Conservation (phyloP, 1,140 invertebrate species). For the Chironomus striatipennis region DNA sequence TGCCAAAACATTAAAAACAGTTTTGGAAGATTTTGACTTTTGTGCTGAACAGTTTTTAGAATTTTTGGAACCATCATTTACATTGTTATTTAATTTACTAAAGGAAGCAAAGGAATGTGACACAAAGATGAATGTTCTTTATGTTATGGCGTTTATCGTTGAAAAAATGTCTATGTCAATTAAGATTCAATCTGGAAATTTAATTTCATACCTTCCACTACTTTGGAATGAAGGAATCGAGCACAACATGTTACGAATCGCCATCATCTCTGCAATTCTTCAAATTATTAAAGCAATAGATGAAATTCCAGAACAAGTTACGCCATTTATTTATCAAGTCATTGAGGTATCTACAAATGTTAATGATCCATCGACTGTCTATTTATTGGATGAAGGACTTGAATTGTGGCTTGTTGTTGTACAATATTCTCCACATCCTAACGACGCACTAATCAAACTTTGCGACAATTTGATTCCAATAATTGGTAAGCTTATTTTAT, state of each 20-base stretch:
- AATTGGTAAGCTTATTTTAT: slow-evolving; percentile 50
- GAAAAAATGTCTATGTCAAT: slow-evolving; percentile 73
- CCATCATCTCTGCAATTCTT: slow-evolving; percentile 78
- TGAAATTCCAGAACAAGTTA: slow-evolving; percentile 49
- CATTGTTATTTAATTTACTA: slow-evolving; percentile 70
- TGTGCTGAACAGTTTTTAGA: slow-evolving; percentile 73
- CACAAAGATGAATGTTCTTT: slow-evolving; percentile 87
- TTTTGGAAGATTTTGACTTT: slow-evolving; percentile 90
- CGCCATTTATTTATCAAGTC: slow-evolving; percentile 63
- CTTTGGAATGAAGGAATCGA: slow-evolving; percentile 80
- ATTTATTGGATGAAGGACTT: slow-evolving; percentile 85
- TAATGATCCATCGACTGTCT: slow-evolving; percentile 70
- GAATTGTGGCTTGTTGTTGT: slow-evolving; percentile 81
- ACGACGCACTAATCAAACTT: slow-evolving; percentile 57
- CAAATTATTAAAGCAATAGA: slow-evolving; percentile 52
- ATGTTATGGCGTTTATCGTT: slow-evolving; percentile 82
- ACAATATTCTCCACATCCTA: slow-evolving; percentile 58
- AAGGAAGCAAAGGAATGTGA: slow-evolving; percentile 87
- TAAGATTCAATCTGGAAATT: slow-evolving; percentile 50
- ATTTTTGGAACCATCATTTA: slow-evolving; percentile 68
- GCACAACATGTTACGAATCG: slow-evolving; percentile 85
- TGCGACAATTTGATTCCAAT: slow-evolving; percentile 68
- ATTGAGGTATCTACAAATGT: slow-evolving; percentile 74
- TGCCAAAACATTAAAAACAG: slow-evolving; percentile 62
- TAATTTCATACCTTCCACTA: slow-evolving; percentile 74